Base-by-base conservation (phyloP, 1,140 invertebrate species). In the Panagrolaimus sp. region DNA sequence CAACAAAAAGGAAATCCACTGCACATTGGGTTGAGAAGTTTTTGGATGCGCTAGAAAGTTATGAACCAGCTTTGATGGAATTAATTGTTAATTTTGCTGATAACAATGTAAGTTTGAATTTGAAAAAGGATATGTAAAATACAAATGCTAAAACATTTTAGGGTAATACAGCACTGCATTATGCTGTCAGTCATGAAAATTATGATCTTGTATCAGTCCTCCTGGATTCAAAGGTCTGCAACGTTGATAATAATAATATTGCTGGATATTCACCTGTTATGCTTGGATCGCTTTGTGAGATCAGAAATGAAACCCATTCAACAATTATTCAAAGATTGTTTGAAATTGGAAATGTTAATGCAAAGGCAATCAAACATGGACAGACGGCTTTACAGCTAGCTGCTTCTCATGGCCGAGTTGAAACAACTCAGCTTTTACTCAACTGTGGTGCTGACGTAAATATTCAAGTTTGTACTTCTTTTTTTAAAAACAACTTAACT, bases 141-240 rank as follows among this genome's bases (percentile, higher is more conserved):
- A 5, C 95, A 74, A 44, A 1, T 62, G n/a, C 20, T 48, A 9
- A 14, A 63, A 20, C 65, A 46, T 90, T 72, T 78, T 77, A 91
- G 89, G 92, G 92, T n/a, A 96, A 96, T 82, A 93, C 92, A 4
- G 91, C 91, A 11, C 89, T 96, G 86, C 93, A 96, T 83, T 96
- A 96, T 85, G 91, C 92, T 8, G 91, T 96, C 14, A 94, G 92
- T 0, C 90, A 94, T 84, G 91, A 91, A 61, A 94, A 96, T 84
- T 94, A 93, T 82, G 91, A 93, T 76, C 90, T 95, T 9, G 92
- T 94, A 20, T 92, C 90, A 43, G 89, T 93, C 64, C 84, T 96
- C 64, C 83, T 96, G 48, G 92, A 96, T 85, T 92, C 92, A 13
- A 92, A 92, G 86, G 90, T 92, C 43, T 92, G 90, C 84, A 90